Base-by-base conservation (phyloP, 2,888 invertebrate genomes). In the Macrophya alboannulata region DNA sequence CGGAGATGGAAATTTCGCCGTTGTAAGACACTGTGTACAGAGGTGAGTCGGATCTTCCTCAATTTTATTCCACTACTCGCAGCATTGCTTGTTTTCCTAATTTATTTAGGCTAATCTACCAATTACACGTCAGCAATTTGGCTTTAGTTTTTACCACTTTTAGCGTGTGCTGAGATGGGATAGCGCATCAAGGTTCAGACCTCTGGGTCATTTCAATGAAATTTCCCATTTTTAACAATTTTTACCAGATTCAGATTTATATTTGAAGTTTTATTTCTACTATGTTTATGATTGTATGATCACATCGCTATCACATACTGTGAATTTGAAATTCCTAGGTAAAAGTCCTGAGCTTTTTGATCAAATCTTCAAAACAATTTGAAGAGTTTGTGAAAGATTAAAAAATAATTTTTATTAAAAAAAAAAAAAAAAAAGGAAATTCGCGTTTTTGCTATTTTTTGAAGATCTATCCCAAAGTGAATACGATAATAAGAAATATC, bases 1-100 rank as follows among this genome's bases (percentile, higher is more conserved):
- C 88, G 99, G 99, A 86, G 98, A 98, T 94, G 99, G 99, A 84
- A 99, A 99, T 94, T 99, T 99, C 94, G 99, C 99, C 77, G 97
- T 98, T 87, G 99, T 99, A 40, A 95, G 98, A 90, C 96, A 97
- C 93, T 98, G 99, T 89, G 92, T 94, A 84, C 95, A 96, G 89
- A 95, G 94, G 95, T 95, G 91, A 92, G 93, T 91, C 84, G 43
- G 51, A 55, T 45, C 12, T 86, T 59, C 6, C 31, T 51, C 40
- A n/a, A 37, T 55, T 25, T 55, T n/a, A n/a, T 77, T 15, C 17
- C 17, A 37, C 17, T n/a, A 37, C 55, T 77, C 6, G 1, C 37
- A 37, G 4, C 25, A 12, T 15, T 17, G 17, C 40, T 55, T 25
- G 2, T 76, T 4, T 51, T 77, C 43, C 43, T 31, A 51, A 1